Conservation (phyloP, 2,797 vertebrate species). For the Kryptolebias ocellatus region DNA sequence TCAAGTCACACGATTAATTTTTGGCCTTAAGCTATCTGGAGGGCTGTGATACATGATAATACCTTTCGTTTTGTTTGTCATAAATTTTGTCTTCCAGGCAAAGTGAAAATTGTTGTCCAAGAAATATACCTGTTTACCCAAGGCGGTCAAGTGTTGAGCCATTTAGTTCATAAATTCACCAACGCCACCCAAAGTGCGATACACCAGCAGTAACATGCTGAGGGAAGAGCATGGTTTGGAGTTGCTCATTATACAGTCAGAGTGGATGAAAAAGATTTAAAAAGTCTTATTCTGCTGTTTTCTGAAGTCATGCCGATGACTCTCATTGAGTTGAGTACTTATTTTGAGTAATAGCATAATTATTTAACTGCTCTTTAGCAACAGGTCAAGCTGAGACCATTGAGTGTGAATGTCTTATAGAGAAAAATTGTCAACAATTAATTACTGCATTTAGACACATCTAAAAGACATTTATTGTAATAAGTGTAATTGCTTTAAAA, state of each 20-base stretch:
- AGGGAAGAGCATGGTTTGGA: constrained; percentile 20
- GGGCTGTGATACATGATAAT: constrained; percentile 71
- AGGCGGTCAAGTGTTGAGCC: constrained; percentile 57
- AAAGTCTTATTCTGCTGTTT: constrained; percentile 44
- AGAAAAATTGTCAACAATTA: constrained; percentile 41
- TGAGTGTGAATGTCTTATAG: constrained; percentile 28
- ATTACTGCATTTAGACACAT: constrained; percentile 19
- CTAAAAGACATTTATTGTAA: constrained; percentile 20
- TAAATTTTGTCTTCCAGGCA: constrained; percentile 65
- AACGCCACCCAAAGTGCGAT: constrained; percentile 48
- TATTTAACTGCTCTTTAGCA: constrained; percentile 43
- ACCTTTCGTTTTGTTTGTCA: constrained; percentile 71
- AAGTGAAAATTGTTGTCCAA: constrained; percentile 38
- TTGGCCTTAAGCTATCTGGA: constrained; percentile 61
- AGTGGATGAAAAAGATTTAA: constrained; percentile 47
- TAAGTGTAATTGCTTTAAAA: constrained; percentile 2
- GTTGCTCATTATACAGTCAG: constrained; percentile 46
- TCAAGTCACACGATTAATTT: constrained; percentile 61
- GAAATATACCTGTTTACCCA: constrained; percentile 67
- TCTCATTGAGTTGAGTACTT: constrained; percentile 32
- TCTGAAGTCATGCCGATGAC: constrained; percentile 34
- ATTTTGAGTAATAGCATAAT: constrained; percentile 42
- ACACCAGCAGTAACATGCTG: constrained; percentile 56
- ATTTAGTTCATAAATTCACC: constrained; percentile 64
- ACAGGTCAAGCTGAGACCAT: constrained; percentile 50